phyloP scores from a whole-genome alignment of 2,797 vertebrate species.

The Pitangus sulphuratus region DNA sequence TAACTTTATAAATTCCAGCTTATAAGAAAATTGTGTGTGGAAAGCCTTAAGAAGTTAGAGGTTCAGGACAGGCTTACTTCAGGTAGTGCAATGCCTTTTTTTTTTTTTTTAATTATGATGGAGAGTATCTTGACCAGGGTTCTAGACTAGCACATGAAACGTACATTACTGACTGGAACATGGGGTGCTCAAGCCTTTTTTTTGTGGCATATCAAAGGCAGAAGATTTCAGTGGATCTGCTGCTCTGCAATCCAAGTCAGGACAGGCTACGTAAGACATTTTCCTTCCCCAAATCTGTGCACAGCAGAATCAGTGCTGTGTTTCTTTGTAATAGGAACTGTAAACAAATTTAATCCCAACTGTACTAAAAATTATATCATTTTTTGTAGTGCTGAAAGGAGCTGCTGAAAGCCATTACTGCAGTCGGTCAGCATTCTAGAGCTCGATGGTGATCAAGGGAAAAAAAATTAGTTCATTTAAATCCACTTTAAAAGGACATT shows the following conservation, averaged over 20 bases:
- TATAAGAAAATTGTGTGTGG: background rate
- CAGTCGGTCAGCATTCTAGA: background rate
- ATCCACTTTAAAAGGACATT: background rate
- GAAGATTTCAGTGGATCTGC: background rate
- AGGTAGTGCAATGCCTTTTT: accelerated
- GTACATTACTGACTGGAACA: background rate
- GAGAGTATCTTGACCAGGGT: background rate
- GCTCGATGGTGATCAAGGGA: background rate
- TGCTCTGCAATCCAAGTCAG: background rate
- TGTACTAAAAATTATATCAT: background rate
- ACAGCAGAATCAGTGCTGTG: background rate
- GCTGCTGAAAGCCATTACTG: background rate
- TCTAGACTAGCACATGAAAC: background rate
- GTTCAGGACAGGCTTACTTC: background rate
- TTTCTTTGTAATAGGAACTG: background rate
- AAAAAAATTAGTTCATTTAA: background rate
- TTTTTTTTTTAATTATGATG: too few species aligned
- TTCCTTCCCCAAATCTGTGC: background rate
- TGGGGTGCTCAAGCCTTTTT: background rate
- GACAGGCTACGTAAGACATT: background rate
- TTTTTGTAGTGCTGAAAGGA: background rate
- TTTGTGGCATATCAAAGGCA: background rate
- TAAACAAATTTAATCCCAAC: background rate
- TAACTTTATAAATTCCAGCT: background rate
- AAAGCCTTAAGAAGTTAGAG: background rate